Base-by-base conservation (phyloP, 1,140 invertebrate species). In the Trichonephila clavipes region DNA sequence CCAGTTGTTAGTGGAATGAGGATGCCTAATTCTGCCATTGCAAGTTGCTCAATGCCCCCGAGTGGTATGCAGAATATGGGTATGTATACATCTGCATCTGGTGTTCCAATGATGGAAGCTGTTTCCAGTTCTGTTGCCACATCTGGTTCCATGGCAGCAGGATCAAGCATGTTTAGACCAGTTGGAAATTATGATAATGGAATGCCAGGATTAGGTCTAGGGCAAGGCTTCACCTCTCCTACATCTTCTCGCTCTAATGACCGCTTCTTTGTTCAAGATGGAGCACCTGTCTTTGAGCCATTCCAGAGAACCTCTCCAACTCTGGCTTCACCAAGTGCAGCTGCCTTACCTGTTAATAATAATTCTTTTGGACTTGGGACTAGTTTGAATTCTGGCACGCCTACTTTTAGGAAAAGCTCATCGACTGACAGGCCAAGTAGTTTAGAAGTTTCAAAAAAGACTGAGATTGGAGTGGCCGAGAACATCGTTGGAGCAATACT, bases 401-500 rank as follows among this genome's bases (percentile, higher is more conserved):
- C 82, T 85, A 85, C 24, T 69, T 92, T 66, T 40, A 97, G 97
- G 96, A 98, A 98, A 96, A 98, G 97, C 96, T 98, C 98, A 95
- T 97, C 97, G 69, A 94, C 94, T 94, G 97, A 95, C 92, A 91
- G 62, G 92, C 95, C 93, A 44, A 94, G 64, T n/a, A 64, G 59
- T 64, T 28, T 92, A 58, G 97, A 97, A 97, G 96, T 97, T 97
- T 95, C 95, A 61, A 98, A 98, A 96, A 98, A 98, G 97, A 97
- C 98, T 95, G 97, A 97, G 95, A 96, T 97, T 95, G 98, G 99
- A 97, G 98, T 99, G 96, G 97, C 98, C 93, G 99, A 97, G 94
- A 96, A 96, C 96, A 98, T 99, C 96, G 98, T 99, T 95, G 99
- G 99, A 95, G 99, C 98, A 95, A 99, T 99, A 95, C 97, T 99